These are phyloP conservation scores for Melanotaenia duboulayi DNA, from an alignment of 2,113 vertebrate species.

Conservation along the genomic window DNA sequence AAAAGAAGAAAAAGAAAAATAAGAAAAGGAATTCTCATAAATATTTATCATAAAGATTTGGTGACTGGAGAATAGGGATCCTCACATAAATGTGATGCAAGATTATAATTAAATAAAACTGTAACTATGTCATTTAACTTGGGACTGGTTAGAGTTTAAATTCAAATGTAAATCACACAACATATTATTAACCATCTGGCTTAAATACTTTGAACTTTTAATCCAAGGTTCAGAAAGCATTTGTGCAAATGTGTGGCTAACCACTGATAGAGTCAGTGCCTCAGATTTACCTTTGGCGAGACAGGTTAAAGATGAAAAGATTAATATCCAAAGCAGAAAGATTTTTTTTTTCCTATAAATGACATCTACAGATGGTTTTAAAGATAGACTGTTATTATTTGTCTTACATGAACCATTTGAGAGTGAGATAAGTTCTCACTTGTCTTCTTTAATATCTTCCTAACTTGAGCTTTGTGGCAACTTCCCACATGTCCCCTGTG, in stretches of 20 bases:
- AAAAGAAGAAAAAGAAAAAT: too few relatives aligned
- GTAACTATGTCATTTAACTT: too few relatives aligned
- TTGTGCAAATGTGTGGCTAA: too few relatives aligned
- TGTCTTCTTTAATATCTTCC: constrained; percentile 43
- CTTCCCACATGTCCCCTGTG: constrained; percentile 46
- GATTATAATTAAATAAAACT: too few relatives aligned
- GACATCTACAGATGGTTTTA: not conserved
- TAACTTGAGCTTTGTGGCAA: constrained; percentile 39
- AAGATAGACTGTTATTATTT: constrained; percentile 17
- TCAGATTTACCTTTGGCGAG: not conserved
- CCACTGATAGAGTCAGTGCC: too few relatives aligned
- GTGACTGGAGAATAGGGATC: too few relatives aligned
- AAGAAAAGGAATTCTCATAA: too few relatives aligned
- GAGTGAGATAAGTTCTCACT: constrained; percentile 7
- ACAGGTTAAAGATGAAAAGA: not conserved
- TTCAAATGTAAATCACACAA: constrained; percentile 13
- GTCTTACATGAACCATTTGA: constrained; percentile 11
- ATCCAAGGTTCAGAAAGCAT: constrained; percentile 15
- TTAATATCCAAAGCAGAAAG: not conserved
- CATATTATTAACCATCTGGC: constrained; percentile 26
- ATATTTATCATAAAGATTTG: too few relatives aligned
- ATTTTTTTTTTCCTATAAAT: not conserved
- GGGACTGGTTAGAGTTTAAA: too few relatives aligned
- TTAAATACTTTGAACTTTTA: constrained; percentile 45
- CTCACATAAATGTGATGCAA: too few relatives aligned